Base-by-base conservation (phyloP, 2,797 vertebrate genomes). In the Danionella dracula region DNA sequence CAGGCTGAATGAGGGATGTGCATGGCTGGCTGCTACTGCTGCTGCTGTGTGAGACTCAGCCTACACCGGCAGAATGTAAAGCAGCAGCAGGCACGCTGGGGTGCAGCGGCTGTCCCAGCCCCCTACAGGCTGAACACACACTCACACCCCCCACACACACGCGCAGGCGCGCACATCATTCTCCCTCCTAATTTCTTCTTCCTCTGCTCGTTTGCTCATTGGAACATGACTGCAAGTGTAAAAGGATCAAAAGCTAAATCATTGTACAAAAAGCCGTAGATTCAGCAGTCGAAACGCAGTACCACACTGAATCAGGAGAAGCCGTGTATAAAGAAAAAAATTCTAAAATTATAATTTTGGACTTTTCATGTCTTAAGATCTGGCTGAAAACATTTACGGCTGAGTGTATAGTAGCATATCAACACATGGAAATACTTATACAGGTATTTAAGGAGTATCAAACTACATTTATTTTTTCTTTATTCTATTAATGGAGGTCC, bases 11-110 rank as follows among this genome's bases (percentile, higher is more conserved):
- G 72, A 78, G 61, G 64, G 74, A 73, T 75, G 76, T 76, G 77
- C 66, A 74, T 73, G 75, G 70, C 71, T 77, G 71, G 61, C 59
- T 27, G 23, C 23, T 27, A 6, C 23, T 27, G 6, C 60, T 71
- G 63, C 83, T 85, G 84, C 84, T 85, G 83, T 78, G 82, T 79
- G 82, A 76, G 76, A 82, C 83, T 86, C 81, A 51, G 79, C 83
- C 76, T 82, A 88, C 78, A 73, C 84, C 9, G 4, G 23, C 85
- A 82, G 89, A 89, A 90, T 90, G 85, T 81, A 80, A 90, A 90
- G 81, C 86, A 83, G 85, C 32, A 51, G 72, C 71, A 74, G 67
- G 54, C 59, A 67, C 70, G 74, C 69, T 59, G 68, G 72, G 71
- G 72, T 70, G 69, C 69, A 76, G 72, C 64, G 69, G 72, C 72